Conservation (phyloP, 2,113 vertebrate genomes). For the Ochotona curzoniae region DNA sequence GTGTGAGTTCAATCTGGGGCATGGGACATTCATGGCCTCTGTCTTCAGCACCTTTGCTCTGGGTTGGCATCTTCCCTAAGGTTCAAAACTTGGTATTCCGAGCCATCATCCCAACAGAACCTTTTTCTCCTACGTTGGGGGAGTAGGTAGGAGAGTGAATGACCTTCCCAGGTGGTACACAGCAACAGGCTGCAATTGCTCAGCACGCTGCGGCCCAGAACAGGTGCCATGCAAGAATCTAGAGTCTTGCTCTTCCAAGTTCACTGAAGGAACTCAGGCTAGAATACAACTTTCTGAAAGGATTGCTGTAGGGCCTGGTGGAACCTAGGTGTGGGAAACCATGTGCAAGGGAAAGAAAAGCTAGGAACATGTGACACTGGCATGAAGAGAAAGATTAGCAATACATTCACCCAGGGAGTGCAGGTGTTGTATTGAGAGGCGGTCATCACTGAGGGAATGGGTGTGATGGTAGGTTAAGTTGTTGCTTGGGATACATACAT, state of each 20-base stretch:
- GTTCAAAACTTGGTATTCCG: not conserved
- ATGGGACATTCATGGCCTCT: not conserved
- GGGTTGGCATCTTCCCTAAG: not conserved
- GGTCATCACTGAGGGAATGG: no score
- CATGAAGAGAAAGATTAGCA: not conserved
- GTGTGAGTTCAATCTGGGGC: not conserved
- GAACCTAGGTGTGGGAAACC: not conserved
- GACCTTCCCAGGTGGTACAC: not conserved
- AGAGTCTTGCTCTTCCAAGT: not conserved
- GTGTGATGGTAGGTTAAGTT: no score
- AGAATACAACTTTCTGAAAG: not conserved
- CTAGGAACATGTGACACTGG: not conserved
- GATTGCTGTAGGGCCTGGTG: not conserved
- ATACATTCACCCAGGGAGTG: not conserved
- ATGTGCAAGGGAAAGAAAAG: not conserved
- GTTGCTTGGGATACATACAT: no score
- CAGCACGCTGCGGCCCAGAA: not conserved
- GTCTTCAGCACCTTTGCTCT: not conserved
- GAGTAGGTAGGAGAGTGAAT: not conserved
- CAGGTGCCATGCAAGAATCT: not conserved
- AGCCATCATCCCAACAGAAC: not conserved
- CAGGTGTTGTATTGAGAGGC: not conserved
- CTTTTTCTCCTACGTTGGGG: not conserved
- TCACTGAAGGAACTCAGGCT: not conserved
- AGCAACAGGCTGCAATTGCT: not conserved